A percentile compares a stretch with the other conserved stretches of the same genome.
phyloP scores from a whole-genome alignment of 2,797 vertebrate species.

The Phyllotis vaccarum region DNA sequence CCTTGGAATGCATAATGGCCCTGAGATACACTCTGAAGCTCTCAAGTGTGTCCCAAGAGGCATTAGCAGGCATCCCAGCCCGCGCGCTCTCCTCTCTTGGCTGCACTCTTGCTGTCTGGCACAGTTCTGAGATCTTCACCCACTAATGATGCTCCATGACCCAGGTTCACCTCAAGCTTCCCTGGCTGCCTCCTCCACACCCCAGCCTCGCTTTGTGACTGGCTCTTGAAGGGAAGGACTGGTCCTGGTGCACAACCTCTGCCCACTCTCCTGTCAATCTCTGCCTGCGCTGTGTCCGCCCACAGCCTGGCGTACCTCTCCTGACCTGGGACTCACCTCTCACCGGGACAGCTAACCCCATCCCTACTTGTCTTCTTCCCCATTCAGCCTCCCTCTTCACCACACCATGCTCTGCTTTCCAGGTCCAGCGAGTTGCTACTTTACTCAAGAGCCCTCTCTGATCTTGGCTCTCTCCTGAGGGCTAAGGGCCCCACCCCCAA shows the following conservation, averaged over 20 bases:
- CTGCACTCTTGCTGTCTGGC: background rate
- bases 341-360: background rate
- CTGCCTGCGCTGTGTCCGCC: background rate
- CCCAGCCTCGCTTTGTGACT: background rate
- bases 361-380: background rate
- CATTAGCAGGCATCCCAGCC: background rate
- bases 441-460: background rate
- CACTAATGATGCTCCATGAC: background rate
- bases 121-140: too few relatives aligned
- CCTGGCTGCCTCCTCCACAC: background rate
- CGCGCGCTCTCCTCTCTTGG: background rate
- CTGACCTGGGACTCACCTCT: background rate
- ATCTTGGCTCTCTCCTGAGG: background rate
- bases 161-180: background rate
- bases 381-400: background rate
- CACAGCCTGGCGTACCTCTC: background rate
- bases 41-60: background rate
- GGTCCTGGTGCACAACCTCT: background rate
- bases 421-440: fast-evolving
- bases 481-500: background rate
- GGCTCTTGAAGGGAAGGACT: background rate
- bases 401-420: background rate
- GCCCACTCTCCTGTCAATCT: conserved; percentile 43
- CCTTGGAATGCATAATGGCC: background rate
- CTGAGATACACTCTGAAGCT: background rate